These are phyloP conservation scores for Prunella fulvescens DNA, from an alignment of 2,113 vertebrate genomes.

Conservation along the genomic window DNA sequence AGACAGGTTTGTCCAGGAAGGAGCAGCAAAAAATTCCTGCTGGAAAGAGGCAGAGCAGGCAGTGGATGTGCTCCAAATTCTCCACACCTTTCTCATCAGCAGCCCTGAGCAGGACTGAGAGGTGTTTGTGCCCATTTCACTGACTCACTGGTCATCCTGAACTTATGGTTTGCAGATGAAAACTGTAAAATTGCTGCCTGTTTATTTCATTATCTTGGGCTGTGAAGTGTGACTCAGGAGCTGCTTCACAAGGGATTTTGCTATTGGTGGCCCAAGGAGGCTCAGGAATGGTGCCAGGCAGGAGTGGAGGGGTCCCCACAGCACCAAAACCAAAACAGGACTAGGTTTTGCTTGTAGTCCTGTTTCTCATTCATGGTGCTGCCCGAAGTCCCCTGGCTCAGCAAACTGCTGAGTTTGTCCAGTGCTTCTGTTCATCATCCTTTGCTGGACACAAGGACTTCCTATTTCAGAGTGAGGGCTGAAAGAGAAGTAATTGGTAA, in stretches of 20 bases:
- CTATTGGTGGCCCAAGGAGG: accelerated
- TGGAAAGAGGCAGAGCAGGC: not conserved
- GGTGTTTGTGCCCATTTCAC: not conserved
- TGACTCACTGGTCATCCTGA: not conserved
- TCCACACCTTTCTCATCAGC: not conserved
- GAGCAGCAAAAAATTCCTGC: not conserved
- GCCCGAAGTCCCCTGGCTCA: not conserved
- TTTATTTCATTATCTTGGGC: not conserved
- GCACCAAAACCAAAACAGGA: not conserved
- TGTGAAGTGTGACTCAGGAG: not conserved
- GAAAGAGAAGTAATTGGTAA: not conserved
- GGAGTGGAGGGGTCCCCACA: not conserved
- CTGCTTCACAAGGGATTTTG: not conserved
- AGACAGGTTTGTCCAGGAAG: not conserved
- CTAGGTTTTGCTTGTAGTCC: not conserved
- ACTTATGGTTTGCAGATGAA: not conserved
- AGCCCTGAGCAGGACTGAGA: not conserved
- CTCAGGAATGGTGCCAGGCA: not conserved
- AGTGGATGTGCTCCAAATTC: not conserved
- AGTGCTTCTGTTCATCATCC: not conserved
- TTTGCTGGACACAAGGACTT: not conserved
- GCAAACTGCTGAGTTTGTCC: not conserved
- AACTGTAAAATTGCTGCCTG: not conserved
- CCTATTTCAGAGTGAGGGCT: not conserved
- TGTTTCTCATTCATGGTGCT: not conserved